Conservation (phyloP, 2,113 vertebrate genomes). For the Podiceps cristatus region DNA sequence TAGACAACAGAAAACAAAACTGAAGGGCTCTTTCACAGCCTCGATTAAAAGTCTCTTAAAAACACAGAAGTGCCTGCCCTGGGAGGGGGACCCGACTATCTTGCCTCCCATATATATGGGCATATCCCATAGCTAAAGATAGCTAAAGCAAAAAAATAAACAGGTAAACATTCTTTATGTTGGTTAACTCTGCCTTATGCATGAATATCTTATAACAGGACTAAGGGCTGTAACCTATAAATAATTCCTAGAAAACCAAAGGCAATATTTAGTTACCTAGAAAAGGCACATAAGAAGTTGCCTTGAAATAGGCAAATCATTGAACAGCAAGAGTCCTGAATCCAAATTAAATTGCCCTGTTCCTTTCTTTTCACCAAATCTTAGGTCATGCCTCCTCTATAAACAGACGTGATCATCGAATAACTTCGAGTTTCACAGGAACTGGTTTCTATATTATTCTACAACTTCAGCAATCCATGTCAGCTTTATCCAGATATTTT, state of each 20-base stretch:
- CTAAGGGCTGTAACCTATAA: not conserved
- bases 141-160: not conserved
- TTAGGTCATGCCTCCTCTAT: not conserved
- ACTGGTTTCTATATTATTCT: not conserved
- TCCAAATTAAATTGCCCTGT: not conserved
- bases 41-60: not conserved
- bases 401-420: fast-evolving
- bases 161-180: not conserved
- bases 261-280: not conserved
- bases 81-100: not conserved
- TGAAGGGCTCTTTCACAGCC: not conserved
- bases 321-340: not conserved
- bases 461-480: not conserved
- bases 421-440: not conserved
- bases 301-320: not conserved
- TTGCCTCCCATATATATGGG: not conserved
- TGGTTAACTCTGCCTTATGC: not conserved
- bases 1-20: not conserved
- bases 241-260: not conserved
- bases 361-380: not conserved
- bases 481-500: not conserved
- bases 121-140: not conserved
- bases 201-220: not conserved
- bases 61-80: not conserved
- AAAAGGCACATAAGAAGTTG: not conserved